A percentile compares a stretch with the other conserved stretches of the same genome.
Conservation (phyloP, 2,888 invertebrate species). For the Pristionchus fissidentatus region DNA sequence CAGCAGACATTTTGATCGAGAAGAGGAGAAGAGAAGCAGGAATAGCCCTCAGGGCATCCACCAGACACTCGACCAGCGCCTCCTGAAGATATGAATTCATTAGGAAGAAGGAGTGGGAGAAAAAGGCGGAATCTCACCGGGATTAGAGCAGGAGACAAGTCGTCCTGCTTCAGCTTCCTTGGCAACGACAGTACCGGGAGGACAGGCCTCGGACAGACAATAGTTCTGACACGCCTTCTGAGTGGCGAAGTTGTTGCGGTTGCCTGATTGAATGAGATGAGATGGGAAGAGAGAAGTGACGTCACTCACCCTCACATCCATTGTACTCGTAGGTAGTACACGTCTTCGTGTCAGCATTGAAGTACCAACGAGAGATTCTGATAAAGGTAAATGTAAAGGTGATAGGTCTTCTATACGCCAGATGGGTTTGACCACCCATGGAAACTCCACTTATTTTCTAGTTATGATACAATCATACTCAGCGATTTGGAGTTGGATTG, state of each 20-base stretch:
- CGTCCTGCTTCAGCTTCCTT: conserved; percentile 70
- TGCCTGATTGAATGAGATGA: conserved; percentile 56
- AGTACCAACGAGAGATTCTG: conserved; percentile 72
- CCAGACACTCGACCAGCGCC: conserved; percentile 69
- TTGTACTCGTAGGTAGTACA: conserved; percentile 74
- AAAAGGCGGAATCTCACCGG: conserved; percentile 48
- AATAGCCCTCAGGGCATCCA: conserved; percentile 75
- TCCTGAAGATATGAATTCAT: conserved; percentile 47
- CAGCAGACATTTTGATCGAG: conserved; percentile 75
- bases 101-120: background rate
- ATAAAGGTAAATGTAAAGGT: conserved; percentile 52
- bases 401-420: too few species aligned
- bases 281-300: background rate
- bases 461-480: background rate
- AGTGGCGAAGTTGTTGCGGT: conserved; percentile 75
- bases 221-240: conserved; percentile 74
- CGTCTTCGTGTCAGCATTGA: conserved; percentile 73
- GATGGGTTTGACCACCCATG: background rate
- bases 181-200: conserved; percentile 73
- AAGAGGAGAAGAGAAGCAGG: conserved; percentile 71
- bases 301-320: conserved; percentile 69
- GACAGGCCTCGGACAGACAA: conserved; percentile 74
- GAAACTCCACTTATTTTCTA: background rate
- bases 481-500: background rate
- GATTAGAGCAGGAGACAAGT: conserved; percentile 71